Evolutionary conservation across 2,113 vertebrate species (phyloP).

Genomic region (Xiphias gladius): DNA sequence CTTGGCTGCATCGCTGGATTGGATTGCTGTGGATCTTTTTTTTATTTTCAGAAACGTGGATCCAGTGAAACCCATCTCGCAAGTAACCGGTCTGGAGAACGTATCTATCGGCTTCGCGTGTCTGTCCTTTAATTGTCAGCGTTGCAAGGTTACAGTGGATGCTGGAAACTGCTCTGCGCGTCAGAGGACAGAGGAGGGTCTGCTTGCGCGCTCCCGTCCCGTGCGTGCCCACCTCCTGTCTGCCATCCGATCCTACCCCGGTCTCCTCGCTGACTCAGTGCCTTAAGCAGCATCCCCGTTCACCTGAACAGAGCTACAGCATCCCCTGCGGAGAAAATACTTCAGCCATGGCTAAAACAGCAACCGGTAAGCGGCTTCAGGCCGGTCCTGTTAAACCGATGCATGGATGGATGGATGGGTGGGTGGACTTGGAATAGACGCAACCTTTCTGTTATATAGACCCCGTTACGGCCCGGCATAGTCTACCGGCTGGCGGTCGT

Average conservation of each 20-base stretch:
- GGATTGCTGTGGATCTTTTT: not conserved
- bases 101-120: not conserved
- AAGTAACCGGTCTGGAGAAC: not conserved
- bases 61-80: not conserved
- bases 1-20: not conserved
- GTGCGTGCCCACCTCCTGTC: conserved; percentile 57
- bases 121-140: not conserved
- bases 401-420: not conserved
- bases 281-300: conserved; percentile 78
- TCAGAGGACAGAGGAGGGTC: conserved; percentile 61
- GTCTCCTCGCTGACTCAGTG: conserved; percentile 83
- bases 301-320: conserved; percentile 74
- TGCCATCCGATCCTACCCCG: conserved; percentile 52
- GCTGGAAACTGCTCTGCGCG: conserved; percentile 37
- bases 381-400: not conserved
- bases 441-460: conserved; percentile 6
- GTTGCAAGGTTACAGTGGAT: not conserved
- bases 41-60: not conserved
- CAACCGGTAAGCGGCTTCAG: conserved; percentile 77
- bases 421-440: conserved; percentile 5
- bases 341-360: conserved; percentile 85
- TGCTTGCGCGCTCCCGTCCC: conserved; percentile 72
- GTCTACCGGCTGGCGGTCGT: conserved; percentile 6
- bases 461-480: conserved; percentile 36
- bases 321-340: conserved; percentile 68